Base-by-base conservation (phyloP, 1,140 invertebrate genomes). In the Bombus confusus region DNA sequence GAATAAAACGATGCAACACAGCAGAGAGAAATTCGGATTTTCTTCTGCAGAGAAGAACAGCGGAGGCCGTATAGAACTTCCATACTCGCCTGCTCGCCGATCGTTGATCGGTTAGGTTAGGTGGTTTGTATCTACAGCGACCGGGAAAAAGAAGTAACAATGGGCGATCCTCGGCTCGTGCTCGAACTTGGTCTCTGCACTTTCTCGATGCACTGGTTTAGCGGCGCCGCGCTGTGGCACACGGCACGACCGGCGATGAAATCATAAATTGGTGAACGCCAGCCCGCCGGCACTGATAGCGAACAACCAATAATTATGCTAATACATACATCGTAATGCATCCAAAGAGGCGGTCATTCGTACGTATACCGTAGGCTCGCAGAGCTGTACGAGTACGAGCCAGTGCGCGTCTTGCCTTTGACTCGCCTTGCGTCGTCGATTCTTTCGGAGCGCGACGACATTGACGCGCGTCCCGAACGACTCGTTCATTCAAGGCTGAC, bases 261-360 rank as follows among this genome's bases (percentile, higher is more conserved):
- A 94, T 94, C 93, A 94, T 94, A 94, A 94, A 94, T 94, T 93
- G 93, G 92, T 85, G 90, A 93, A 94, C 91, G 91, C 89, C 87
- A 86, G 91, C 91, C 93, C 93, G 90, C 93, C 92, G 93, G 93
- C 93, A 93, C 92, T 94, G 93, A 94, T 94, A 94, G 93, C 90
- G 89, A 91, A 87, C 92, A 94, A 94, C 93, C 93, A 94, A 93
- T 94, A 94, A 94, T 94, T 94, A 94, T 94, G 93, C 91, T 94
- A 94, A 94, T 94, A 92, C 92, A 91, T 91, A 92, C 92, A 92
- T 91, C 88, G 93, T 93, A 94, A 94, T 94, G 91, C 90, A 92
- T 92, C 91, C 87, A 90, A 90, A 91, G 91, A 93, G 91, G 89
- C 92, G 91, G 91, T 91, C 91, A 91, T 91, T 91, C 87, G 87